Conservation (phyloP, 2,797 vertebrate species). For the Cossypha dichroa region DNA sequence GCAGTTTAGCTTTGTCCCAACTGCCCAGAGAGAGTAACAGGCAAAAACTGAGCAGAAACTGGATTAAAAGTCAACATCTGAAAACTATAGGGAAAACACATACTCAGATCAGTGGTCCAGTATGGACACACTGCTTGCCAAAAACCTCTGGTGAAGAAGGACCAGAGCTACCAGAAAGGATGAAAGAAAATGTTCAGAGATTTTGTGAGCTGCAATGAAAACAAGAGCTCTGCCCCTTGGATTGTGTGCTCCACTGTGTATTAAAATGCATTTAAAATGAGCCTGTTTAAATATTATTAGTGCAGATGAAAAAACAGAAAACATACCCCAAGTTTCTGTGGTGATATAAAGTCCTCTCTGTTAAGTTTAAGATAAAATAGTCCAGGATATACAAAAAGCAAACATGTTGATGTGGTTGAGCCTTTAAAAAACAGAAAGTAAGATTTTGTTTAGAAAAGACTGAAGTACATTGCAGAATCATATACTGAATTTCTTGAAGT, state of each 20-base stretch:
- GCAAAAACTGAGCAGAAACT: not conserved
- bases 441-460: not conserved
- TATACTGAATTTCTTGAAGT: not conserved
- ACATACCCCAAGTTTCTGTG: conserved; percentile 87
- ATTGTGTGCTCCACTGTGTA: not conserved
- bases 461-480: not conserved
- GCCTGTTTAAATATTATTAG: not conserved
- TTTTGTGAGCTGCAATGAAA: not conserved
- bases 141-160: not conserved
- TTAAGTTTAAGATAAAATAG: conserved; percentile 92
- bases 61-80: conserved; percentile 13
- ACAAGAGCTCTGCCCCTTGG: not conserved
- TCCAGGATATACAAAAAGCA: conserved; percentile 93
- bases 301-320: not conserved
- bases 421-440: conserved; percentile 73
- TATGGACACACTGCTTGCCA: not conserved
- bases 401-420: conserved; percentile 89
- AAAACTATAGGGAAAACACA: not conserved
- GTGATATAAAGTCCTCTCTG: conserved; percentile 80
- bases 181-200: not conserved
- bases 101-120: not conserved
- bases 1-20: not conserved
- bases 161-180: not conserved
- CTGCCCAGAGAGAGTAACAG: not conserved
- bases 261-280: conserved; percentile 26